Evolutionary conservation across 2,888 invertebrate species (phyloP), one percentile per base, ranked within the genome.

Genomic region (Diadegma fenestrale): DNA sequence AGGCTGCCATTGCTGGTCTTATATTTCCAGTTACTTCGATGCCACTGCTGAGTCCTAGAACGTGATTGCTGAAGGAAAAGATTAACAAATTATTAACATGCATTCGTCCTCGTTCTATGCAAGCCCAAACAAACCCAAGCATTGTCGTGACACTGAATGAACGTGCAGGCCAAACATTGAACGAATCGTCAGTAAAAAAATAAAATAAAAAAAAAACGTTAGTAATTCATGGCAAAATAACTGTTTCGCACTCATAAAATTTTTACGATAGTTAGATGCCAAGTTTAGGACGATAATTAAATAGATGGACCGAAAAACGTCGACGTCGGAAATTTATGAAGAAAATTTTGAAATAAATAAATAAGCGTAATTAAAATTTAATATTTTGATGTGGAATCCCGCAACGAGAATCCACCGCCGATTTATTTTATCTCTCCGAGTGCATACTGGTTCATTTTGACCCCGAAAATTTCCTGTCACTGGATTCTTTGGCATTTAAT

Each of bases 1-100:
- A 97, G 4, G 96, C 94, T 4, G 97, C 97, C 94, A 98, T 95
- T 80, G 96, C 95, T 94, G 95, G 95, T 85, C 95, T 95, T 83
- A 97, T 95, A 85, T 95, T 95, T 33, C 96, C 96, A 0, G 96
- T 96, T 88, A 96, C 96, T 92, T 96, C 96, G 88, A 97, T 97
- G 84, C 97, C 97, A 45, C 95, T 94, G n/a, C 97, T 97, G 86
- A 97, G 93, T 19, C 96, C 95, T 86, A 97, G 94, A 48, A 97
- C 96, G 92, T 96, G 94, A 88, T 94, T 94, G 81, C 95, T 95
- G 89, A 14, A 68, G 12, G 1, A 19, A 37, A 26, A 45, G 48
- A 48, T 54, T 3, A 14, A 43, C 22, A 5, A 22, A 22, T 54
- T n/a, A n/a, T 30, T 48, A 8, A 10, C 0, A 5, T n/a, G 12